Base-by-base conservation (phyloP, 2,797 vertebrate genomes). In the Loriculus beryllinus region DNA sequence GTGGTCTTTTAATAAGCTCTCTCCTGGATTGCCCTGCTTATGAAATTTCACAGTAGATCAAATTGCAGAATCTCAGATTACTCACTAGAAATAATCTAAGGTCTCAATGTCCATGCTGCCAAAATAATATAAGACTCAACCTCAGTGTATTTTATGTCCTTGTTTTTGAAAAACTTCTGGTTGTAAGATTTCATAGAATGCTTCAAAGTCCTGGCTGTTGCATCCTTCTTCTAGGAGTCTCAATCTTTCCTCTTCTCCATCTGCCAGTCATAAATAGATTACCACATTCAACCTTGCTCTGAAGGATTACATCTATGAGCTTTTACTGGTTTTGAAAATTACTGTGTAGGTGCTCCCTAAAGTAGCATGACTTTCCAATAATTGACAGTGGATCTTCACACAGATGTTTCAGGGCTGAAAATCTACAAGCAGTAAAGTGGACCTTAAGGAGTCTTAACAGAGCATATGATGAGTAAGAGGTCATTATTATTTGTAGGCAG, bases 211-310 rank as follows among this genome's bases (percentile, higher is more conserved):
- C 25, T 48, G 31, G 28, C 52, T 59, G 25, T 33, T 67, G 33
- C 22, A 23, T 90, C 65, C 40, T 76, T 57, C 28, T 86, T 57
- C 28, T 82, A 42, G 43, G 43, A 59, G 49, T 57, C 47, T 47
- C 56, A 33, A 2, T 26, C 26, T 85, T 79, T 84, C 37, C 14
- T 79, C 6, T 35, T 57, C 23, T 93, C 8, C 25, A 8, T 48
- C 33, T 64, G 20, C 23, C 40, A 28, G 15, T 60, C 49, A 6
- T 11, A 47, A 64, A n/a, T 14, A 49, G 45, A 62, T 19, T 48
- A n/a, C 31, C 16, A 4, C 1, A 0, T 15, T 85, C 26, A 76
- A 0, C 22, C 28, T 81, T 14, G 2, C 54, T 23, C 6, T 18
- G 54, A 68, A 59, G 43, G 74, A 45, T 56, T 39, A 39, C 37